Evolutionary conservation across 1,140 invertebrate species (phyloP).

Genomic region (Himalopsyche phryganea): DNA sequence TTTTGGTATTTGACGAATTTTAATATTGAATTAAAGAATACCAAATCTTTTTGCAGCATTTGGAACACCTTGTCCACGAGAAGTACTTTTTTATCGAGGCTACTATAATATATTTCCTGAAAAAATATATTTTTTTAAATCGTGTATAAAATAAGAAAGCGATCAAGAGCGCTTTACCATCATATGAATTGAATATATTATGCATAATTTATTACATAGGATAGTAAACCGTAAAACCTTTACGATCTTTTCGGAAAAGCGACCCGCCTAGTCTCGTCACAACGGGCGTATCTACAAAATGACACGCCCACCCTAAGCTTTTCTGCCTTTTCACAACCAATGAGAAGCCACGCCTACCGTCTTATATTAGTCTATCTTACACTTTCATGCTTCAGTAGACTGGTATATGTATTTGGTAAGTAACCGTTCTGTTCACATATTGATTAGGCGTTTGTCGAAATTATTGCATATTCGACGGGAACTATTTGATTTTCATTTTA

Average conservation of each 20-base stretch:
- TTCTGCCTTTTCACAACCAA: conserved; percentile 14
- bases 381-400: conserved; percentile 12
- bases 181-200: no score
- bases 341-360: conserved; percentile 25
- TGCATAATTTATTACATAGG: no score
- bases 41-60: no score
- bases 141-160: no score
- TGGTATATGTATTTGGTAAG: conserved; percentile 3
- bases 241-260: background rate
- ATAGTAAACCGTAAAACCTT: conserved; percentile 4
- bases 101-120: no score
- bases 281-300: conserved; percentile 6
- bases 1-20: no score
- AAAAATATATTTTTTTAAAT: no score
- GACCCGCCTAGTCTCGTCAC: conserved; percentile 9
- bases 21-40: no score
- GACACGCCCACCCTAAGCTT: conserved; percentile 19
- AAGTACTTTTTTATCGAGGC: no score
- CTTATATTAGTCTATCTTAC: conserved; percentile 19
- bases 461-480: background rate
- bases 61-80: no score
- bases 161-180: no score
- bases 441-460: conserved; percentile 1
- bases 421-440: conserved; percentile 1
- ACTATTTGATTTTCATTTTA: background rate